Evolutionary conservation across 2,797 vertebrate genomes (phyloP).

Genomic region (Falco concolor): DNA sequence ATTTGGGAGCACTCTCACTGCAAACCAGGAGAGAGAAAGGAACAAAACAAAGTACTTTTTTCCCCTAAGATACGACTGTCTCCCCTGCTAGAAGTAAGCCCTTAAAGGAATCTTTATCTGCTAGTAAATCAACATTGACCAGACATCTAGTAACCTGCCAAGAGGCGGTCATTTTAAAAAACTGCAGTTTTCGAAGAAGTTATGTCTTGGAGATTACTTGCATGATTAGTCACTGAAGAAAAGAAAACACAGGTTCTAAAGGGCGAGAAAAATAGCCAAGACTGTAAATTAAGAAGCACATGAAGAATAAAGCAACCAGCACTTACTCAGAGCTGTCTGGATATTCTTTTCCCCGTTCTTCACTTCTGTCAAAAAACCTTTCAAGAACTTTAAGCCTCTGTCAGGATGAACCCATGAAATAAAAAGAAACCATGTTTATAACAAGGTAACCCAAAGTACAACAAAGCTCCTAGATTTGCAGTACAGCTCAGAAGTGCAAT

Average conservation of each 20-base stretch:
- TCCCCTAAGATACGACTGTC: not conserved
- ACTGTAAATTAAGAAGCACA: not conserved
- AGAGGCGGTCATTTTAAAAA: not conserved
- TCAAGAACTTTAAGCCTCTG: conserved; percentile 94
- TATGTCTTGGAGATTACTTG: not conserved
- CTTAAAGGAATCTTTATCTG: not conserved
- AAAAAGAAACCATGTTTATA: not conserved
- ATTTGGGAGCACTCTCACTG: not conserved
- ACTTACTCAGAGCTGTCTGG: conserved; percentile 93
- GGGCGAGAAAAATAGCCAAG: not conserved
- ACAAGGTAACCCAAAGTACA: not conserved
- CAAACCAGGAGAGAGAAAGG: not conserved
- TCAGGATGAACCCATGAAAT: not conserved
- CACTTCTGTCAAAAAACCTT: conserved; percentile 91
- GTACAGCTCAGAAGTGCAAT: not conserved
- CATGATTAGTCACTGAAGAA: not conserved
- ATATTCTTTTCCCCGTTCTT: conserved; percentile 87
- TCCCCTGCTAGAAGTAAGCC: not conserved
- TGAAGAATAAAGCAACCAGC: not conserved
- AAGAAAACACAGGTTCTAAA: not conserved
- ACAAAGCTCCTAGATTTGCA: not conserved
- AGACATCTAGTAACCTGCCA: not conserved
- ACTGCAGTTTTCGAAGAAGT: not conserved
- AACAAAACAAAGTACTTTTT: not conserved
- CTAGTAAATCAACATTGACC: not conserved